Evolutionary conservation across 2,888 invertebrate species (phyloP), one percentile per base, ranked within the genome.

Genomic region (Mythimna vitellina): DNA sequence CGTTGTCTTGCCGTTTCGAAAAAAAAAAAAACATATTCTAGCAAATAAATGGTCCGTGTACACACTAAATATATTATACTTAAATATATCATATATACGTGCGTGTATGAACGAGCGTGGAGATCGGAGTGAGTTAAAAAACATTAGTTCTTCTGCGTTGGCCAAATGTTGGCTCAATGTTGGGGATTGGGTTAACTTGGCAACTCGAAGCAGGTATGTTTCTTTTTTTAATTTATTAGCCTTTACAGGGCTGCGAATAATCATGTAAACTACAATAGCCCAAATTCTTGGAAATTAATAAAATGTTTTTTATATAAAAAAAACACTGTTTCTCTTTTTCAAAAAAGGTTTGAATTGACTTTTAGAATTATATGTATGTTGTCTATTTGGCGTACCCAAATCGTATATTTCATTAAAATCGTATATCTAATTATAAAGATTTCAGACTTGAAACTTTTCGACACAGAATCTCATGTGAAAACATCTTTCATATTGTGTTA

Each of bases 61-160:
- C 78, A 83, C 86, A 87, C 82, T 79, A 85, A 83, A 88, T 86
- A 88, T 81, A 88, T 82, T 82, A 63, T 66, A 83, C 82, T 80
- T 82, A 83, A 74, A 85, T 87, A 85, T 70, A 69, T 82, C 84
- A 78, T 76, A 85, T 65, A 77, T 76, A 80, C 81, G 88, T 92
- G 93, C 91, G 84, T 89, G 90, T 92, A 88, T 90, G 89, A 86
- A 88, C 88, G 89, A 89, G 92, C 89, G 90, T 91, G 90, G 78
- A 65, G 72, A 69, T 60, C 69, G 70, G 65, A 72, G 81, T 85
- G 82, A 80, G 69, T 85, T 65, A 79, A 81, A 78, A 80, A 80
- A 80, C 80, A 71, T 73, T 78, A 78, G 81, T 80, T 80, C 61
- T 63, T 70, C 76, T 25, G 53, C 63, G 10, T 60, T 72, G 54